Base-by-base conservation (phyloP, 2,113 vertebrate genomes). In the Mola mola region DNA sequence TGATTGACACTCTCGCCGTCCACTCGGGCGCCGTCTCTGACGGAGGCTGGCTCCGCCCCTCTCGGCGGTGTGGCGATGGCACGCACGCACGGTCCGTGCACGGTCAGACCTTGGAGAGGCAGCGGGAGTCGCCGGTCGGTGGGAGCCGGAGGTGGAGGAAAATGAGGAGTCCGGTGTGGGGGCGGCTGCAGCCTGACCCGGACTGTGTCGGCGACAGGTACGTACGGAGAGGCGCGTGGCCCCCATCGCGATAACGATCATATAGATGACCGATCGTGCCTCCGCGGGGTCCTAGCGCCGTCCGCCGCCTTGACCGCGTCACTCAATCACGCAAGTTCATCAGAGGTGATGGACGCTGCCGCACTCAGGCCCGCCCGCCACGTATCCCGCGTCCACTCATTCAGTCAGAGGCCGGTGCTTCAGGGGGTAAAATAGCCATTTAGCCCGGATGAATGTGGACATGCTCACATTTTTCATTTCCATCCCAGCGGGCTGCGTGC, bases 311-410 rank as follows among this genome's bases (percentile, higher is more conserved):
- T n/a, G 75, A 82, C 65, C 78, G 81, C 75, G 61, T 76, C 84
- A 78, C 71, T 80, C 78, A 69, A 66, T 79, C 78, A 74, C n/a
- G n/a, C 73, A 85, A 87, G 82, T 86, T 86, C 67, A 79, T 70
- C 33, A n/a, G 52, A 49, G 69, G 58, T 55, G 63, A 76, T 72
- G 19, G 60, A 38, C 51, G 58, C 62, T 43, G 67, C 53, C 40
- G 78, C 78, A 68, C 75, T 19, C 65, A 38, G 28, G 11, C 53
- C 44, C 60, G 16, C 20, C n/a, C 2, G 48, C n/a, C 29, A 37
- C 3, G 17, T 19, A 26, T 53, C 12, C 42, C 29, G 2, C 17
- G 46, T 21, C 6, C 41, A 8, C 1, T 19, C 4, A 63, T 63
- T 11, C 43, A 29, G 20, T 44, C 46, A 44, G 9, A 19, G 22